These are phyloP conservation scores for Patella ulyssiponensis DNA, from an alignment of 2,888 invertebrate genomes.

Conservation along the genomic window DNA sequence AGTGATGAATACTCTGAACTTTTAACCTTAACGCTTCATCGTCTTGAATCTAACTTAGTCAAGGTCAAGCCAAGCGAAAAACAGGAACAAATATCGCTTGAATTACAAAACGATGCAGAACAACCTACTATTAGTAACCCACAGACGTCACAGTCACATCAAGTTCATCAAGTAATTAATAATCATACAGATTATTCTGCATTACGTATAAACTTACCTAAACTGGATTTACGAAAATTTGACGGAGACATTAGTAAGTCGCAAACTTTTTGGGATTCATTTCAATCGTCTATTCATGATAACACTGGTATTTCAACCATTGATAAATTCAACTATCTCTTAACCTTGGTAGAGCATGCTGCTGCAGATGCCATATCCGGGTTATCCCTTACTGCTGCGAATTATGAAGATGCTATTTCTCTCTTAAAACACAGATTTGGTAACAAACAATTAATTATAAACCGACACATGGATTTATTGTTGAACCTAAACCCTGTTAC, in stretches of 20 bases:
- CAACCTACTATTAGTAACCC: too few species aligned
- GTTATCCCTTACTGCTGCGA: neutral
- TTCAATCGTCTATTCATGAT: neutral
- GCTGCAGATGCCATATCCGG: neutral
- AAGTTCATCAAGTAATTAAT: too few species aligned
- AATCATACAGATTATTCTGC: too few species aligned
- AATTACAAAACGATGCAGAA: too few species aligned
- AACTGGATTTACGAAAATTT: neutral
- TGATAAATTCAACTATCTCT: neutral
- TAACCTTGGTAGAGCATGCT: neutral
- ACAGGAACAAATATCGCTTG: too few species aligned
- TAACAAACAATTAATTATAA: slow-evolving; percentile 1
- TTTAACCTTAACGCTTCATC: neutral
- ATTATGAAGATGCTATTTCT: neutral
- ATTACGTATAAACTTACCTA: neutral
- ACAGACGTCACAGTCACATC: too few species aligned
- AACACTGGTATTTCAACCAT: neutral
- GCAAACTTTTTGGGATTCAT: neutral
- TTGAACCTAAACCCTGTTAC: neutral
- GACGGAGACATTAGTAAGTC: neutral
- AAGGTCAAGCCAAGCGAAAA: neutral
- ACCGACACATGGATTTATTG: neutral
- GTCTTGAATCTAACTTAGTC: neutral
- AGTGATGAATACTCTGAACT: neutral
- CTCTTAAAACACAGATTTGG: neutral